A percentile compares a stretch with the other conserved stretches of the same genome.
Evolutionary conservation across 1,140 invertebrate species (phyloP).

Genomic region (Melanaphis sacchari): DNA sequence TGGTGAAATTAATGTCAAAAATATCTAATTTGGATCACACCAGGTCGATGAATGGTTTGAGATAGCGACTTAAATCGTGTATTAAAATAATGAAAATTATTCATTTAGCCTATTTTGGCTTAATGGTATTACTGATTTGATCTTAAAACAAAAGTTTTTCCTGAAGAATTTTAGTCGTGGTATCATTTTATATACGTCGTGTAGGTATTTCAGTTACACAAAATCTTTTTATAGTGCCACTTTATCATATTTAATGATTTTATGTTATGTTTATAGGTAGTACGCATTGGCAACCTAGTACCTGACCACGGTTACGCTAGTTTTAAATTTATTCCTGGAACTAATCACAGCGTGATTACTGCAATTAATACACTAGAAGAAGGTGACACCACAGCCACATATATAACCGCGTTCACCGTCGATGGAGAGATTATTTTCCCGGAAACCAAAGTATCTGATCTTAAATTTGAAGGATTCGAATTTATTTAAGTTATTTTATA

Average conservation of each 20-base stretch:
- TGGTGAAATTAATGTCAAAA: too few species aligned
- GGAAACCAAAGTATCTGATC: constrained; percentile 82
- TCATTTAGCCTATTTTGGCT: too few species aligned
- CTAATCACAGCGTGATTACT: constrained; percentile 85
- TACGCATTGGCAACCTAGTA: constrained; percentile 70
- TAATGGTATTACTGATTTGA: too few species aligned
- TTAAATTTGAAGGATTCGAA: constrained; percentile 98
- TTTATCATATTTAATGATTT: background rate
- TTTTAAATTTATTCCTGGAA: constrained; percentile 95
- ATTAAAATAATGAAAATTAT: too few species aligned
- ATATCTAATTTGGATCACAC: too few species aligned
- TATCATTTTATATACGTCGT: too few species aligned
- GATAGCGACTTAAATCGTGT: too few species aligned
- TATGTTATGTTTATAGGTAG: constrained; percentile 66
- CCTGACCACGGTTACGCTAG: constrained; percentile 93
- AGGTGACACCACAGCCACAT: constrained; percentile 86
- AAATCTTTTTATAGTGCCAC: background rate
- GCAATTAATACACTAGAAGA: constrained; percentile 95
- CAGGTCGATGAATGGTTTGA: too few species aligned
- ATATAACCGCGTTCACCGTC: constrained; percentile 86
- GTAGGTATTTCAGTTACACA: background rate
- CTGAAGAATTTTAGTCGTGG: too few species aligned
- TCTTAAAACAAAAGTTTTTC: too few species aligned
- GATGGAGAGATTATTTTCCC: constrained; percentile 82
- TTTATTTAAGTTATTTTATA: constrained; percentile 76